Evolutionary conservation across 2,797 vertebrate genomes (phyloP), one percentile per base, ranked within the genome.

Genomic region (Aulostomus chinensis): DNA sequence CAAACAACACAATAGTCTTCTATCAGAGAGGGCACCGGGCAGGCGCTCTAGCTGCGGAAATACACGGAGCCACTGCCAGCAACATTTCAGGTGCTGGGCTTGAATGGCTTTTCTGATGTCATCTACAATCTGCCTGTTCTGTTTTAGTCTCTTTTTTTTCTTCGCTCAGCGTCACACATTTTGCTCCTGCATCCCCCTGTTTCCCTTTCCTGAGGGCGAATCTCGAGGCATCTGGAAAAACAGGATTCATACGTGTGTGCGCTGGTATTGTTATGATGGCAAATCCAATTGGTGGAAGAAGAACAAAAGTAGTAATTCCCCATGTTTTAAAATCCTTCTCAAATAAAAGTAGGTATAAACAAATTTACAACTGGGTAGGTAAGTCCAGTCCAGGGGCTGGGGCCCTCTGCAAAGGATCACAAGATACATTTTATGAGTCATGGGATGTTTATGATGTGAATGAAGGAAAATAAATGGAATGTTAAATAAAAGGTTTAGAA

Each of bases 151-250:
- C 64, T 67, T 51, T 36, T 32, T 43, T 24, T 7, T n/a, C 6
- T 9, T 35, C 35, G 17, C 20, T 17, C 16, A 31, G 20, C 3
- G 16, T 18, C 58, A 31, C 58, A 67, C 72, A 58, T 58, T 45
- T 42, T 34, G 56, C 63, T 45, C 54, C 56, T n/a, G 35, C 67
- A 79, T 83, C 81, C 77, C 68, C 49, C 58, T 67, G 71, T 74
- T 91, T 90, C 86, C 89, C 40, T 86, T 92, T 90, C 88, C 88
- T 86, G 86, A 49, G 25, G 36, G 59, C n/a, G 71, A 76, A 76
- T 86, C 74, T 80, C 59, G 53, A 70, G 64, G 74, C 71, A 80
- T 85, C 68, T 80, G 81, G 68, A 88, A 84, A 83, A 90, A 88
- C 86, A 86, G 78, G 76, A 81, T 74, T 69, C 39, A 18, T 55